Evolutionary conservation across 2,797 vertebrate genomes (phyloP).

Genomic region (Novumbra hubbsi): DNA sequence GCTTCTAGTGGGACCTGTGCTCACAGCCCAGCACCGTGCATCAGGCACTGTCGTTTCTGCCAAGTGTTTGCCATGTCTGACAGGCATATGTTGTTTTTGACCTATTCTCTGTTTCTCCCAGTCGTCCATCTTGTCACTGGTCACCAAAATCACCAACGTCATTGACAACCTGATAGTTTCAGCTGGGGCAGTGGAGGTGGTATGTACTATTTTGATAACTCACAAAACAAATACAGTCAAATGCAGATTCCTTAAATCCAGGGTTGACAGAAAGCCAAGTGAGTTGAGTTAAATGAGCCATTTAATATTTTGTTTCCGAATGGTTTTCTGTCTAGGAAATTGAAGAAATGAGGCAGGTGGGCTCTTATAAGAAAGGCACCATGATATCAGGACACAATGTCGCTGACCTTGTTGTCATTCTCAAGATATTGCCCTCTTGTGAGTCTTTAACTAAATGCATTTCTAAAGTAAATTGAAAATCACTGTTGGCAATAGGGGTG

Average conservation of each 20-base stretch:
- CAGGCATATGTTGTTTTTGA: not conserved
- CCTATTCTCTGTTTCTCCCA: slow-evolving; percentile 37
- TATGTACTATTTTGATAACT: slow-evolving; percentile 51
- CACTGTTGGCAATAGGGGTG: not conserved
- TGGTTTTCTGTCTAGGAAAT: slow-evolving; percentile 82
- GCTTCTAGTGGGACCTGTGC: too few relatives aligned
- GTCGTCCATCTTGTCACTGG: slow-evolving; percentile 85
- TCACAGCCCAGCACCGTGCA: too few relatives aligned
- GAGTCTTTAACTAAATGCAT: slow-evolving; percentile 47
- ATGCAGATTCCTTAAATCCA: not conserved
- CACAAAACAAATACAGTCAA: not conserved
- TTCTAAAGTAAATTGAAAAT: not conserved
- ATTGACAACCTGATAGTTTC: slow-evolving; percentile 86
- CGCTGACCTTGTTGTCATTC: slow-evolving; percentile 83
- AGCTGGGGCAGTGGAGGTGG: slow-evolving; percentile 87
- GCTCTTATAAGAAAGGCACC: slow-evolving; percentile 97
- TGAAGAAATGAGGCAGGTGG: slow-evolving; percentile 95
- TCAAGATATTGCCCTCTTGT: slow-evolving; percentile 85
- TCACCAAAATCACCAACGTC: slow-evolving; percentile 87
- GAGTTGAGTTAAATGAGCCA: not conserved
- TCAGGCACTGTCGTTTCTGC: too few relatives aligned
- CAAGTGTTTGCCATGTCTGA: not conserved
- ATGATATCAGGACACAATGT: slow-evolving; percentile 89
- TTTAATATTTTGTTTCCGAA: not conserved
- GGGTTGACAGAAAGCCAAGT: not conserved